Base-by-base conservation (phyloP, 2,113 vertebrate genomes). In the Halcyon malimbica region DNA sequence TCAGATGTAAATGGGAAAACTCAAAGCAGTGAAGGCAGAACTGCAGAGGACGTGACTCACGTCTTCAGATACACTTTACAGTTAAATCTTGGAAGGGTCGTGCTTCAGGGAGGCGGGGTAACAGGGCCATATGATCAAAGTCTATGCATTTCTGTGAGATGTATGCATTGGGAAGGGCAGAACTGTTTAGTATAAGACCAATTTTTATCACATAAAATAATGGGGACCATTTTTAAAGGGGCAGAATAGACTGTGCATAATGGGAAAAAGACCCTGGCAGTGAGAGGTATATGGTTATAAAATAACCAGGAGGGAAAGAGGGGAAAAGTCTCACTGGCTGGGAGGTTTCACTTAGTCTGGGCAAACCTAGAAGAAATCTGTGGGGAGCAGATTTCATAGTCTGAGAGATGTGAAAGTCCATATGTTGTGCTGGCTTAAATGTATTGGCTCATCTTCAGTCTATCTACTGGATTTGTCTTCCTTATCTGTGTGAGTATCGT, bases 361-460 rank as follows among this genome's bases (percentile, higher is more conserved):
- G 87, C 70, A 90, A 80, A 90, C 28, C 59, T 53, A 73, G 74
- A 77, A 73, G 67, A 87, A 95, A 76, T 94, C 94, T 76, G 59
- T 69, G 63, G 91, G 84, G 74, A 94, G 35, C 57, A 87, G 87
- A 31, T 73, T 94, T 93, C 70, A 75, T 88, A 69, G 46, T 67
- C 87, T 90, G 81, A 76, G 83, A 88, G 69, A 89, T 89, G 77
- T 92, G 89, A 92, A 51, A 81, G 44, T 93, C 89, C 95, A 94
- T 96, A 87, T 92, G 90, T 76, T 87, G 64, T 53, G 15, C 90
- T 95, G 93, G 87, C 81, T 94, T 79, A 56, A 87, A 79, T 6
- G 7, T 46, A 65, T 54, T 94, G 89, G 93, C 78, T 90, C 19
- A 1, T 63, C 53, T 93, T 90, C 93, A 92, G n/a, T 78, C 81